Evolutionary conservation across 2,113 vertebrate species (phyloP).

Genomic region (Papio anubis): DNA sequence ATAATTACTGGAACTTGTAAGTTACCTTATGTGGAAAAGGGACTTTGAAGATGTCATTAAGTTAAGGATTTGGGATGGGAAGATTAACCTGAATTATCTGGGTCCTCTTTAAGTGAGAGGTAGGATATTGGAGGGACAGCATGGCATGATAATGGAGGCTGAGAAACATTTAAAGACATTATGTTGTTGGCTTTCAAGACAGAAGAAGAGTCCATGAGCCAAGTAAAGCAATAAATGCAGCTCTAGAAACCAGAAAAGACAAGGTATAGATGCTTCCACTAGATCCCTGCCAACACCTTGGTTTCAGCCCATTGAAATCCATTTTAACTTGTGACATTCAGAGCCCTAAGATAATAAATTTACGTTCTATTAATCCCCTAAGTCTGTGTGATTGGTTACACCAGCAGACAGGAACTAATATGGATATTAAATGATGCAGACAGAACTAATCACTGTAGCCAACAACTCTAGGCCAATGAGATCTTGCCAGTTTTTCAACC

Average conservation of each 20-base stretch:
- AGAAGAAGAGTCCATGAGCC: not conserved
- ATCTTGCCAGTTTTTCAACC: not conserved
- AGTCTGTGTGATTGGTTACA: not conserved
- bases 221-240: not conserved
- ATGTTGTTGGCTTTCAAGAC: not conserved
- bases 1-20: not conserved
- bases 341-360: not conserved
- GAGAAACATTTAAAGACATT: not conserved
- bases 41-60: not conserved
- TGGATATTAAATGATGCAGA: not conserved
- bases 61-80: not conserved
- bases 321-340: not conserved
- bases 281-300: not conserved
- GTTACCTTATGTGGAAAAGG: not conserved
- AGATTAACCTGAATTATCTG: not conserved
- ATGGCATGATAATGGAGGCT: accelerated
- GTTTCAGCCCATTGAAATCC: not conserved
- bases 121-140: not conserved
- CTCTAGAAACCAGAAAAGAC: not conserved
- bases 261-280: not conserved
- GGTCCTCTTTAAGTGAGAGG: not conserved
- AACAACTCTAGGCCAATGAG: not conserved
- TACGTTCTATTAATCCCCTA: not conserved
- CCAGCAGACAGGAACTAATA: not conserved
- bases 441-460: not conserved